Evolutionary conservation across 92 coral and sea anemone species (phyloP).

Genomic region (Parazoanthus swiftii): DNA sequence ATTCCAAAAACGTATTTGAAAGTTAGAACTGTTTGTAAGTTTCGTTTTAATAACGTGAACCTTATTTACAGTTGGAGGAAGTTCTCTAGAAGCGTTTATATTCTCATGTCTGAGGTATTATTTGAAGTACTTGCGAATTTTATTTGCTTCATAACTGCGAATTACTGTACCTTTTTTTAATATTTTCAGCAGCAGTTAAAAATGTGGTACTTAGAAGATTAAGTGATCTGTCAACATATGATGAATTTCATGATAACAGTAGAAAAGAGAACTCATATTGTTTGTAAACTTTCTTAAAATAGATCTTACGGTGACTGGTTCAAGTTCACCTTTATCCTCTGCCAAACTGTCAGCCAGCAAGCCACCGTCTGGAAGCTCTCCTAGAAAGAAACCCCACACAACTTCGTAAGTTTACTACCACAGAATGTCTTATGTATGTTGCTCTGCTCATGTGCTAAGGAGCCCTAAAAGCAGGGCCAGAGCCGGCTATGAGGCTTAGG

Average conservation of each 20-base stretch:
- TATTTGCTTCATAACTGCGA: no score
- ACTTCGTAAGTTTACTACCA: slow-evolving; percentile 68
- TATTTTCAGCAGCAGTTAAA: no score
- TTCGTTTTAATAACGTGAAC: no score
- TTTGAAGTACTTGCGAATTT: neutral
- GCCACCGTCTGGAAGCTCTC: slow-evolving; percentile 62
- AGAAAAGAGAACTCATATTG: neutral
- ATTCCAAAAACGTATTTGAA: neutral
- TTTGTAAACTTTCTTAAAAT: neutral
- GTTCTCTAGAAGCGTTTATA: no score
- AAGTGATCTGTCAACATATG: neutral
- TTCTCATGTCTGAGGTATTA: no score
- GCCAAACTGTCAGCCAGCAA: slow-evolving; percentile 41
- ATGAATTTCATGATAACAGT: neutral
- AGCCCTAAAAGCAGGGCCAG: no score
- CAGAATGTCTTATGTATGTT: neutral
- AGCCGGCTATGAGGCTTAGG: no score
- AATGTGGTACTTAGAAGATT: neutral
- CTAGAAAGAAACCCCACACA: slow-evolving; percentile 63
- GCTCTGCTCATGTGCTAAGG: neutral
- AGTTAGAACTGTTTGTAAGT: no score
- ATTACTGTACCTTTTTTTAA: no score
- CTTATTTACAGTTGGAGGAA: no score
- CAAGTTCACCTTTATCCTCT: slow-evolving; percentile 74
- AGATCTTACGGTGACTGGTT: slow-evolving; percentile 85